Percentiles rank a stretch among this genome's conserved stretches.
Conservation (phyloP, 1,140 invertebrate genomes). For the Leucophenga varia region DNA sequence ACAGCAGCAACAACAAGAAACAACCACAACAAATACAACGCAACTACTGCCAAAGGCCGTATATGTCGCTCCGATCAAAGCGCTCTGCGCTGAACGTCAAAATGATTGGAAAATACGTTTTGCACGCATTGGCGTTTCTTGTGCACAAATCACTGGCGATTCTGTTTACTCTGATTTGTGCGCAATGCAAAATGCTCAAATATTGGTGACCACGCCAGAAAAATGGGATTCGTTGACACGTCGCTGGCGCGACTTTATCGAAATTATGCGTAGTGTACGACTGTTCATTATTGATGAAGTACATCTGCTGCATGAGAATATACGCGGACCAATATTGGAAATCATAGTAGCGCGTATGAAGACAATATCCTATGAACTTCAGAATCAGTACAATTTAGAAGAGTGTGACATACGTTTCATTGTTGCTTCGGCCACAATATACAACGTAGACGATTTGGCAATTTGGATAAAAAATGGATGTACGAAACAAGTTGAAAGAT, state of each 20-base stretch:
- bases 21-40: slow-evolving; percentile 26
- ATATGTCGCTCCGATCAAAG: slow-evolving; percentile 81
- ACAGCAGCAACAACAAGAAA: slow-evolving; percentile 40
- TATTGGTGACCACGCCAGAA: slow-evolving; percentile 82
- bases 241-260: slow-evolving; percentile 67
- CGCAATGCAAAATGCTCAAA: slow-evolving; percentile 57
- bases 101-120: slow-evolving; percentile 76
- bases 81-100: slow-evolving; percentile 71
- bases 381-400: slow-evolving; percentile 19
- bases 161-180: slow-evolving; percentile 66
- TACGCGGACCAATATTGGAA: slow-evolving; percentile 74
- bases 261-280: slow-evolving; percentile 65
- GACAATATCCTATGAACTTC: slow-evolving; percentile 61
- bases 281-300: slow-evolving; percentile 83
- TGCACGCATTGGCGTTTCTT: slow-evolving; percentile 62
- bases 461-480: slow-evolving; percentile 63
- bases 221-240: slow-evolving; percentile 82
- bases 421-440: slow-evolving; percentile 77
- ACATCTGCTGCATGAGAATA: slow-evolving; percentile 71
- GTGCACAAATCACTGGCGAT: slow-evolving; percentile 76
- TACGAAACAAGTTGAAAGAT: not conserved
- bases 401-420: slow-evolving; percentile 61
- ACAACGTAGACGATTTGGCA: slow-evolving; percentile 76
- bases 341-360: slow-evolving; percentile 78
- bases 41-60: slow-evolving; percentile 63